These are phyloP conservation scores for Seriola quinqueradiata DNA, from an alignment of 2,113 vertebrate species.

Conservation along the genomic window DNA sequence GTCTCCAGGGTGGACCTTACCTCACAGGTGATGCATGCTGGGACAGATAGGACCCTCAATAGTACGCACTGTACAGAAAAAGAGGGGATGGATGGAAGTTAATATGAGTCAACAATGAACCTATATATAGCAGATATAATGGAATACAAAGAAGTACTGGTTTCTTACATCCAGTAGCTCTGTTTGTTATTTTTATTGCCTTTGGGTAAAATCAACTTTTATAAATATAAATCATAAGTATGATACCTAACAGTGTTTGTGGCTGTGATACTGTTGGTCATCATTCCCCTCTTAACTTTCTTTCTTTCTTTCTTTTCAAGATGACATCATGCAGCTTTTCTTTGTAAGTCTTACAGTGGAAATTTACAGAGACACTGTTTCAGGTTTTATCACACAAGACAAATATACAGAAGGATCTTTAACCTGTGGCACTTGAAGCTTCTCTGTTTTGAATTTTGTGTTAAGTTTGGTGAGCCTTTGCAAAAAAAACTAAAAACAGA, in stretches of 20 bases:
- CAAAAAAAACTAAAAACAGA: slow-evolving; percentile 23
- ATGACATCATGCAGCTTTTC: not conserved
- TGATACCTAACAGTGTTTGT: not conserved
- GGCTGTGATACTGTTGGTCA: not conserved
- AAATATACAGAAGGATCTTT: not conserved
- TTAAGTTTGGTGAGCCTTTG: not conserved
- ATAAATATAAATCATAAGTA: not conserved
- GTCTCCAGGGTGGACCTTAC: not conserved
- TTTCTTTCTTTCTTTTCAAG: not conserved
- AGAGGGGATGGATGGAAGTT: not conserved
- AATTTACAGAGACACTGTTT: not conserved
- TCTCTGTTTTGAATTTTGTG: slow-evolving; percentile 2
- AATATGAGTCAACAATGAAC: not conserved
- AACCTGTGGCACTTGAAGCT: not conserved
- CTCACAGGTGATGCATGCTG: not conserved
- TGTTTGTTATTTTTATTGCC: not conserved
- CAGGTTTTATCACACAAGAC: not conserved
- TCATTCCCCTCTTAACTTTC: not conserved
- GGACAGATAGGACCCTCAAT: not conserved
- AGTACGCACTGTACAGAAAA: not conserved
- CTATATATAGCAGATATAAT: not conserved
- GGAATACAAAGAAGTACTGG: not conserved
- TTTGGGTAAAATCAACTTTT: not conserved
- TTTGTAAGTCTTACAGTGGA: not conserved
- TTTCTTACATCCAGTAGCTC: not conserved